Evolutionary conservation across 2,113 vertebrate species (phyloP).

Genomic region (Fulmarus glacialis): DNA sequence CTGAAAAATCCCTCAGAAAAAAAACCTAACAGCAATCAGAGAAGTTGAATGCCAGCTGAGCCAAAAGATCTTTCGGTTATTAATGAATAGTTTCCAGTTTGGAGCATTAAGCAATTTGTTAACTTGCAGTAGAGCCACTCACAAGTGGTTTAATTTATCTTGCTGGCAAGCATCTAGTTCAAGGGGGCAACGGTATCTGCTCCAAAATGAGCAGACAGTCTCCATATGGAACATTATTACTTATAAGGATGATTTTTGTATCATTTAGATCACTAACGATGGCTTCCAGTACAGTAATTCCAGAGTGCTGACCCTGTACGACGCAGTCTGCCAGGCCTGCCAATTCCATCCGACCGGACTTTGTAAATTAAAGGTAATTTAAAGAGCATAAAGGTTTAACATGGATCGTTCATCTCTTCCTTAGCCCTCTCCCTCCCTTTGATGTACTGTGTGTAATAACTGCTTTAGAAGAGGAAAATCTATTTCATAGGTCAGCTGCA

Average conservation of each 20-base stretch:
- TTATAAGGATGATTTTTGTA: conserved; percentile 50
- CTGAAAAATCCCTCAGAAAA: neutral
- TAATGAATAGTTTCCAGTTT: conserved; percentile 56
- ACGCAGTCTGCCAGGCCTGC: conserved; percentile 81
- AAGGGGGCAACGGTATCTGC: neutral
- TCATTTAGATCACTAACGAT: conserved; percentile 79
- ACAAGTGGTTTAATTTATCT: conserved; percentile 48
- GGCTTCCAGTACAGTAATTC: conserved; percentile 78
- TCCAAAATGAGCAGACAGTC: conserved; percentile 45
- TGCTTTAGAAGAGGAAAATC: conserved; percentile 19
- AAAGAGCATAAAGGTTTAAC: conserved; percentile 61
- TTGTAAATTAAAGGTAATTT: conserved; percentile 88
- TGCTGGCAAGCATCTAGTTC: conserved; percentile 35
- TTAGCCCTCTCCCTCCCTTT: conserved; percentile 6
- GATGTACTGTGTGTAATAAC: neutral
- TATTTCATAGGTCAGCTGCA: conserved; percentile 30
- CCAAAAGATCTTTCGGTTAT: conserved; percentile 50
- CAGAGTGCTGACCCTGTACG: conserved; percentile 78
- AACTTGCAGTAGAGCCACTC: conserved; percentile 21
- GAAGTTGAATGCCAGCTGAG: conserved; percentile 17
- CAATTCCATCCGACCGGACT: conserved; percentile 69
- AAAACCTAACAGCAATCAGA: neutral
- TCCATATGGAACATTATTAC: conserved; percentile 54
- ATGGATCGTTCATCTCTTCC: conserved; percentile 37
- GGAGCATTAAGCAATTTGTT: conserved; percentile 50